These are phyloP conservation scores for Chalcosyrphus nemorum DNA, from an alignment of 2,888 invertebrate species.

Conservation along the genomic window DNA sequence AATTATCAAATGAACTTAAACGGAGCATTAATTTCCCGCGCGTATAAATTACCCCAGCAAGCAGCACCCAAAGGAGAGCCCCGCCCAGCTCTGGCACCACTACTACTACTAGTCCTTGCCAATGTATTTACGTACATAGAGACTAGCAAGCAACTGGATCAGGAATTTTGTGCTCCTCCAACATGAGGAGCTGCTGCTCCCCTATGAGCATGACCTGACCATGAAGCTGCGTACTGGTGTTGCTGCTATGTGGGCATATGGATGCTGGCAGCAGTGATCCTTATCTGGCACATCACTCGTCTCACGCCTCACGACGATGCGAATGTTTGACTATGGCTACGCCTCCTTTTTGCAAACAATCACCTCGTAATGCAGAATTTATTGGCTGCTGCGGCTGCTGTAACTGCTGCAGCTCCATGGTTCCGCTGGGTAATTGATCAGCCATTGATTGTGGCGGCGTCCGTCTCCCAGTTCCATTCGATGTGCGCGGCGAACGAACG, in stretches of 20 bases:
- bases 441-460: conserved; percentile 72
- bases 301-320: conserved; percentile 54
- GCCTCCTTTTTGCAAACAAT: conserved; percentile 76
- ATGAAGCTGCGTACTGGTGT: conserved; percentile 62
- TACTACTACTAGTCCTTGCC: conserved; percentile 12
- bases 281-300: conserved; percentile 70
- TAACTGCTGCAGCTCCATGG: conserved; percentile 64
- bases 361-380: conserved; percentile 76
- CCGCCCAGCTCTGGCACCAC: conserved; percentile 63
- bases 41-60: conserved; percentile 75
- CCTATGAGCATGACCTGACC: conserved; percentile 66
- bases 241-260: conserved; percentile 20
- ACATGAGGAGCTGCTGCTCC: conserved; percentile 43
- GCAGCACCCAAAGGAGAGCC: conserved; percentile 65
- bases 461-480: conserved; percentile 56
- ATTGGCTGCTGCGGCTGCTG: conserved; percentile 74
- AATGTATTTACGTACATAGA: conserved; percentile 24
- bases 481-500: no score
- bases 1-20: conserved; percentile 82
- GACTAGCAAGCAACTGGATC: conserved; percentile 51
- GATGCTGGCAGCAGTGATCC: conserved; percentile 63
- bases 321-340: conserved; percentile 72
- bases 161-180: conserved; percentile 40
- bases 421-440: conserved; percentile 73
- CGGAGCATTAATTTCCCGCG: conserved; percentile 77